Conservation (phyloP, 23 tunicate genomes). For the Aplidium turbinatum region DNA sequence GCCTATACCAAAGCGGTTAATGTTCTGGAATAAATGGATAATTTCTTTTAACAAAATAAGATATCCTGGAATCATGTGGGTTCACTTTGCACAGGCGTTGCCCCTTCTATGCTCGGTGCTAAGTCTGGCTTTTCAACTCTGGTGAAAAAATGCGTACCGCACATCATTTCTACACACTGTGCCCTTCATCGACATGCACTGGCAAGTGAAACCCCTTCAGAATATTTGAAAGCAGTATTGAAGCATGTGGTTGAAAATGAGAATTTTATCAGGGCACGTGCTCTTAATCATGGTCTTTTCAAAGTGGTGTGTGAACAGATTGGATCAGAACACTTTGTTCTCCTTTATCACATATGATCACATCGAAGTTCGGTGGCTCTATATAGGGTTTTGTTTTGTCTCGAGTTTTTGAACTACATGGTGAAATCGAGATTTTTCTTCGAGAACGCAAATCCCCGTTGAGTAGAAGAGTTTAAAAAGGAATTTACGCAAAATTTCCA, state of each 20-base stretch:
- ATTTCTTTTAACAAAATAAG: slow-evolving; percentile 27
- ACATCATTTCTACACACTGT: slow-evolving; percentile 23
- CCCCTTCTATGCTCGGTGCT: slow-evolving; percentile 28
- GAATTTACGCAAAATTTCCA: too few species aligned
- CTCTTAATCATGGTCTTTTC: slow-evolving; percentile 31
- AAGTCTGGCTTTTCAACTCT: slow-evolving; percentile 9
- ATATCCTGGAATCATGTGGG: slow-evolving; percentile 16
- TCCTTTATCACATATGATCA: slow-evolving; percentile 30
- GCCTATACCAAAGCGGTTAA: slow-evolving; percentile 25
- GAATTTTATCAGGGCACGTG: slow-evolving; percentile 34
- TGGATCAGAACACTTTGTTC: slow-evolving; percentile 27
- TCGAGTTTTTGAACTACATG: slow-evolving; percentile 35
- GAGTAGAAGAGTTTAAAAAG: slow-evolving; percentile 21
- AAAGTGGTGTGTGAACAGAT: slow-evolving; percentile 32
- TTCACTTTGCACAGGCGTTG: slow-evolving; percentile 19
- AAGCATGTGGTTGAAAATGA: slow-evolving; percentile 15
- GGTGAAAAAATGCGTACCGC: slow-evolving; percentile 18
- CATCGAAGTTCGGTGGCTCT: slow-evolving; percentile 33
- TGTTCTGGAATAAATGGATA: slow-evolving; percentile 20
- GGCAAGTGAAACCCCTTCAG: slow-evolving; percentile 27
- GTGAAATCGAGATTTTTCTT: slow-evolving; percentile 30
- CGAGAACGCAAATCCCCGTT: slow-evolving; percentile 33
- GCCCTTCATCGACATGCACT: slow-evolving; percentile 23
- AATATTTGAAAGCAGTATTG: slow-evolving; percentile 23
- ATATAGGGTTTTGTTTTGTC: slow-evolving; percentile 37